Base-by-base conservation (phyloP, 2,888 invertebrate species). In the Peribatodes rhomboidaria region DNA sequence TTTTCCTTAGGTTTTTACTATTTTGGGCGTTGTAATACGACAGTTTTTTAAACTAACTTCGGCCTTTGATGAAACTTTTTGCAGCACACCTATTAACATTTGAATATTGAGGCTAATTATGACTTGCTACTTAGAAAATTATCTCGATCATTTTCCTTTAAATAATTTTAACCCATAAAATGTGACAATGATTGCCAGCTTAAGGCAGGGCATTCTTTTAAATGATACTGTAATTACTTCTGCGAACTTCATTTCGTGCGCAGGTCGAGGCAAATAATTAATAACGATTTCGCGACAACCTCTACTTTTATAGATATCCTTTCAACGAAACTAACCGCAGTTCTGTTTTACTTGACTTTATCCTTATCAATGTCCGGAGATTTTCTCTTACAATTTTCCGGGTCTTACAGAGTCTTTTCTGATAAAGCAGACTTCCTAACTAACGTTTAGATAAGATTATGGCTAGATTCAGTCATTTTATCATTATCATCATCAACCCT, bases 191-290 rank as follows among this genome's bases (percentile, higher is more conserved):
- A 22, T 39, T 37, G 18, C 10, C 10, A 44, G 6, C n/a, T 2
- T 41, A 10, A 41, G 16, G 14, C 41, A 41, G 41, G 16, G 16
- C 41, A 16, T 18, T 18, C 27, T 27, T 27, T 27, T 27, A 27
- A 27, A 27, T 27, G 27, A 27, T 39, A 9, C 41, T 14, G 0
- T 55, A 63, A 57, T 58, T 22, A 47, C 47, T 63, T 57, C 58
- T 42, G 20, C 41, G 37, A 63, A 63, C 18, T 33, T 7, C 13
- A 9, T 52, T 57, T 46, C 46, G 56, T 65, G 60, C 27, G 31
- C 18, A 27, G 61, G 61, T 65, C 65, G 61, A 65, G 65, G 61
- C 35, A 16, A 60, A 41, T 9, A 31, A 52, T 49, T 49, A 42
- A 47, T 52, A 47, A 47, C 35, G n/a, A 54, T 46, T 55, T 55